Conservation (phyloP, 2,113 vertebrate genomes). For the Ahaetulla prasina region DNA sequence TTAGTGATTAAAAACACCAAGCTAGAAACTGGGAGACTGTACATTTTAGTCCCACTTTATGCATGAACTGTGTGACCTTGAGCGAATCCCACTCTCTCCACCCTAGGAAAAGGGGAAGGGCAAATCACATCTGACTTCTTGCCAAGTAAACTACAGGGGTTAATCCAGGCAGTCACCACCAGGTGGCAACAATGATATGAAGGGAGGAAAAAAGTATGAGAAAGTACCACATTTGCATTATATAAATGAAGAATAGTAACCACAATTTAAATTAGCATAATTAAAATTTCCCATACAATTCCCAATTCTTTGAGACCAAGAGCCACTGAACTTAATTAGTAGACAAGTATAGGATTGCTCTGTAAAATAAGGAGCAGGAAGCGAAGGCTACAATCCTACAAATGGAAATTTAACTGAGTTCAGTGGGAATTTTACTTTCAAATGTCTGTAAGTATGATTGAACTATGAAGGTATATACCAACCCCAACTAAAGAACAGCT, state of each 20-base stretch:
- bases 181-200: background rate
- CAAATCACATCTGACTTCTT: background rate
- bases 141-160: background rate
- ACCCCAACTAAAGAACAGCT: background rate
- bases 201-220: background rate
- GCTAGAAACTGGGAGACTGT: no score
- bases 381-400: background rate
- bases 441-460: background rate
- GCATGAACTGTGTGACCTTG: background rate
- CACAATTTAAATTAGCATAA: background rate
- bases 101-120: background rate
- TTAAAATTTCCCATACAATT: background rate
- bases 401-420: background rate
- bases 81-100: background rate
- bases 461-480: background rate
- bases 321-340: background rate
- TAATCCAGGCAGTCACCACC: background rate
- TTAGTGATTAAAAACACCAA: background rate
- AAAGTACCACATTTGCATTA: background rate
- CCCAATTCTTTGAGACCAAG: background rate
- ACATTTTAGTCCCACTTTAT: background rate
- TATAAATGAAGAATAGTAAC: background rate
- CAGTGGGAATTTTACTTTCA: background rate
- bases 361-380: background rate
- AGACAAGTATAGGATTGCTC: background rate